Percentiles rank a stretch among this genome's conserved stretches.
Evolutionary conservation across 1,140 invertebrate species (phyloP).

Genomic region (Rhagoletis zephyria): DNA sequence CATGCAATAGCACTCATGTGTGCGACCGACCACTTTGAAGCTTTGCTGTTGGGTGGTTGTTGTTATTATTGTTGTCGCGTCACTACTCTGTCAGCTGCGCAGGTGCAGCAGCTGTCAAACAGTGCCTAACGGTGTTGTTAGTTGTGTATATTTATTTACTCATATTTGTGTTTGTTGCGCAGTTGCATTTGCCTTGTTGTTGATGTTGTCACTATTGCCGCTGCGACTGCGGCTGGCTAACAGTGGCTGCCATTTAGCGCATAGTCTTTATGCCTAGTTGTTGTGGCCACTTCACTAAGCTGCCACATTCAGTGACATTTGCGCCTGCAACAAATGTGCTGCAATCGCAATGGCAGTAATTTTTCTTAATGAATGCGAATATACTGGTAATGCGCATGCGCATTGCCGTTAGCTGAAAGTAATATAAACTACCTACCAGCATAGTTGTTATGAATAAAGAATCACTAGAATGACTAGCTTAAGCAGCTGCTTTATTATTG

Average conservation of each 20-base stretch:
- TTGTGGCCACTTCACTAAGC: neutral
- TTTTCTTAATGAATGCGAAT: conserved; percentile 30
- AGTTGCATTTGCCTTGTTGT: neutral
- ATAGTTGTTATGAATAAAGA: neutral
- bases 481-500: neutral
- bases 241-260: neutral
- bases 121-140: conserved; percentile 18
- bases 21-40: neutral
- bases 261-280: neutral
- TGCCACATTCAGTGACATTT: conserved; percentile 40
- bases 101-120: conserved; percentile 36
- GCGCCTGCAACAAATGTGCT: neutral
- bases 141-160: neutral
- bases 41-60: neutral
- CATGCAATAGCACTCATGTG: neutral
- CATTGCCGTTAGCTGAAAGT: conserved; percentile 5
- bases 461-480: neutral
- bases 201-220: neutral
- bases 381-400: neutral
- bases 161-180: neutral
- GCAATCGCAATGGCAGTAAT: neutral
- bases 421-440: neutral
- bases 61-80: neutral
- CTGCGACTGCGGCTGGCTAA: neutral
- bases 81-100: neutral